Evolutionary conservation across 2,797 vertebrate species (phyloP).

Genomic region (Argyrosomus regius): DNA sequence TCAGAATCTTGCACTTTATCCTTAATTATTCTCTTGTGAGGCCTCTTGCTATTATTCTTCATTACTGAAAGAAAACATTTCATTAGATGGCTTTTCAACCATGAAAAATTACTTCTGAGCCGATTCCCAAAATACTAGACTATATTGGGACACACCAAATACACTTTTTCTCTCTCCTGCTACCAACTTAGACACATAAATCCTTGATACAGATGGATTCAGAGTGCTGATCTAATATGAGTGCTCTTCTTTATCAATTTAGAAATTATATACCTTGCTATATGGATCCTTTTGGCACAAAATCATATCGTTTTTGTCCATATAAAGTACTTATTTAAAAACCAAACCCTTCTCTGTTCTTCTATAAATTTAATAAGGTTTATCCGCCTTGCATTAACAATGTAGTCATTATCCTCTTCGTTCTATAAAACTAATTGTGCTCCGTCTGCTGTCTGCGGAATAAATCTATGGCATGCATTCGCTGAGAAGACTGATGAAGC

Average conservation of each 20-base stretch:
- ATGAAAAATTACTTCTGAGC: slow-evolving; percentile 12
- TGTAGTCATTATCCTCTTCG: not conserved
- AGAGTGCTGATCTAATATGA: not conserved
- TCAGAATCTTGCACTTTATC: not conserved
- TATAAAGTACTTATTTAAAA: too few species aligned
- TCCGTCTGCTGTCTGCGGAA: not conserved
- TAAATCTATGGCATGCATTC: not conserved
- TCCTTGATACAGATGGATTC: not conserved
- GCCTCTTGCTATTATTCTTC: slow-evolving; percentile 29
- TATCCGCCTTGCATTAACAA: not conserved
- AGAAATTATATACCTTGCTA: not conserved
- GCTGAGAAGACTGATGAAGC: not conserved
- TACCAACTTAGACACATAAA: not conserved
- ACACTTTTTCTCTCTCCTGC: not conserved
- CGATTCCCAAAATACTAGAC: slow-evolving; percentile 1
- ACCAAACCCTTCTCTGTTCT: too few species aligned
- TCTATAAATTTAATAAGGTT: not conserved
- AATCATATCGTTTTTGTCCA: too few species aligned
- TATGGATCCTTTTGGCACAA: not conserved
- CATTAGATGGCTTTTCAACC: slow-evolving; percentile 18
- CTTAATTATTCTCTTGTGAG: not conserved
- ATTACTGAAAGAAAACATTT: slow-evolving; percentile 40
- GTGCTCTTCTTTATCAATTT: not conserved
- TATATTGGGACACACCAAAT: not conserved
- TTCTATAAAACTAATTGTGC: not conserved